Evolutionary conservation across 2,888 invertebrate genomes (phyloP).

Genomic region (Phengaris alcon): DNA sequence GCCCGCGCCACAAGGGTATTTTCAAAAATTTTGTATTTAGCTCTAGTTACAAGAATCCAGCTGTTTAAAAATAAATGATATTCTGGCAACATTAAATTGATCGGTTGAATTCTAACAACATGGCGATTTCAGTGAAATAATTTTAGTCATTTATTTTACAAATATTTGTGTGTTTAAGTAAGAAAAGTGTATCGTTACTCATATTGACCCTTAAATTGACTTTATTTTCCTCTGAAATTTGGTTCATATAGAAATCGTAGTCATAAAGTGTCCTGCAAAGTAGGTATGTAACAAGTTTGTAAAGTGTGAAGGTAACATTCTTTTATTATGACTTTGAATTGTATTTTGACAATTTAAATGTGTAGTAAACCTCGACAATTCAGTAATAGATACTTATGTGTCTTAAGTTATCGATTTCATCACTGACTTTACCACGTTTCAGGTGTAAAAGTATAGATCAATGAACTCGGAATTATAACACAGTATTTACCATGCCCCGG

Average conservation of each 20-base stretch:
- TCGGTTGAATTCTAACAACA: constrained; percentile 61
- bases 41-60: background rate
- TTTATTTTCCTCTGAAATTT: background rate
- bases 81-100: constrained; percentile 44
- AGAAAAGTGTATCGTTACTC: background rate
- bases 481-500: constrained; percentile 56
- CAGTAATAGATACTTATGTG: background rate
- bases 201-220: background rate
- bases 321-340: background rate
- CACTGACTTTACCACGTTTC: background rate
- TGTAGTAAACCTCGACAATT: background rate
- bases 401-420: background rate
- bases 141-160: constrained; percentile 30
- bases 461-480: constrained; percentile 36
- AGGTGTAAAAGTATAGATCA: constrained; percentile 33
- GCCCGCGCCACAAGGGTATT: too few species aligned
- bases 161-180: background rate
- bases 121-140: constrained; percentile 53
- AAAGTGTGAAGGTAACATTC: background rate
- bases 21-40: background rate
- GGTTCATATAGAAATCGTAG: background rate
- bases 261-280: background rate
- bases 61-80: background rate
- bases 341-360: too few species aligned
- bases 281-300: constrained; percentile 3